These are phyloP conservation scores for Carlito syrichta DNA, from an alignment of 2,113 vertebrate species.

Conservation along the genomic window DNA sequence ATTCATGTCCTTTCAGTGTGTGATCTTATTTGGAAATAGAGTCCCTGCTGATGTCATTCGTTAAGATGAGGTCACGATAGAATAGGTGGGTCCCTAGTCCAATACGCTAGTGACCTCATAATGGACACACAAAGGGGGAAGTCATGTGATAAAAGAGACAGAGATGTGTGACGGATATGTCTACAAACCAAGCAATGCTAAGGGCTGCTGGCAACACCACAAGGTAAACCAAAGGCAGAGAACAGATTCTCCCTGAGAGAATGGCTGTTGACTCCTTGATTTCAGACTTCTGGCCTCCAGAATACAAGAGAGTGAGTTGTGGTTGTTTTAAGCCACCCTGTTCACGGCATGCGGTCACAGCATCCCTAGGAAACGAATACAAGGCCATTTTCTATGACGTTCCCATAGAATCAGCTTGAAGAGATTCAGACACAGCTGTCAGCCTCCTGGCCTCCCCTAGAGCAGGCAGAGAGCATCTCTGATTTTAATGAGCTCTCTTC, in stretches of 20 bases:
- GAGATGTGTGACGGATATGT: background rate
- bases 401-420: background rate
- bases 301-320: background rate
- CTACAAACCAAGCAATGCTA: background rate
- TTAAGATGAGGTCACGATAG: background rate
- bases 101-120: background rate
- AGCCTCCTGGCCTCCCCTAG: background rate
- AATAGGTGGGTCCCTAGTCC: background rate
- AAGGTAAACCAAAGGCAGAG: background rate
- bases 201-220: background rate
- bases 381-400: background rate
- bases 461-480: background rate
- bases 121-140: background rate
- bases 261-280: background rate
- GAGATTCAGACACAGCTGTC: background rate
- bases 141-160: too few species aligned
- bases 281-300: background rate
- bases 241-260: background rate
- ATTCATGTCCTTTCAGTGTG: background rate
- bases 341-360: background rate
- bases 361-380: background rate
- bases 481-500: background rate
- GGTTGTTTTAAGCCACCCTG: background rate
- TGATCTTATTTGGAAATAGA: background rate
- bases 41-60: background rate